phyloP scores from a whole-genome alignment of 1,140 invertebrate genomes.

The Radopholus similis region DNA sequence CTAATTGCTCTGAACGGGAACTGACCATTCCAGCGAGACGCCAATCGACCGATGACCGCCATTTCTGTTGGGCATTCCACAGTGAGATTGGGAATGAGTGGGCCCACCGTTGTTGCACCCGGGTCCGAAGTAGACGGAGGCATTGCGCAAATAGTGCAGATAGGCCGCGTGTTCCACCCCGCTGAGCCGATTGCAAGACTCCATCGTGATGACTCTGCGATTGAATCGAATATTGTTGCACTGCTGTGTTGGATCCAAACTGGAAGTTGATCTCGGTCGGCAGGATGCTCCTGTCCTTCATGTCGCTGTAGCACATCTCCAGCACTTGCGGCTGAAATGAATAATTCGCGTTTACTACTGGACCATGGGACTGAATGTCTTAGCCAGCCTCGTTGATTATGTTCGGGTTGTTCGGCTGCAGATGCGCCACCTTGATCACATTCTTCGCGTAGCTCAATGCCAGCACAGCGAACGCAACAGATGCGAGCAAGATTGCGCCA shows the following conservation, averaged over 20 bases:
- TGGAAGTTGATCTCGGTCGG: conserved; percentile 50
- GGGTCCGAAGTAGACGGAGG: conserved; percentile 56
- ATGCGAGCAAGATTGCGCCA: too few species aligned
- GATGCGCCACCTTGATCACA: conserved; percentile 50
- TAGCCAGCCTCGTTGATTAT: too few species aligned
- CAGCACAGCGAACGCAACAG: too few species aligned
- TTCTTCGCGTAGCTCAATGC: conserved; percentile 9
- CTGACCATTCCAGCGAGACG: conserved; percentile 48
- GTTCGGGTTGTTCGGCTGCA: too few species aligned
- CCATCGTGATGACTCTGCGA: conserved; percentile 52
- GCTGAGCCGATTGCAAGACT: conserved; percentile 55
- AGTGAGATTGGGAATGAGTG: background rate
- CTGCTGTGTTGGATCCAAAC: conserved; percentile 32
- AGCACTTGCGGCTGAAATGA: conserved; percentile 58
- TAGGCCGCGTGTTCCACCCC: conserved; percentile 58
- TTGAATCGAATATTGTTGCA: background rate
- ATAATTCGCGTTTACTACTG: too few species aligned
- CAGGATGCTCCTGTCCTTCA: conserved; percentile 51
- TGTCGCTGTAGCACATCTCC: conserved; percentile 47
- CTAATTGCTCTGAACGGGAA: background rate
- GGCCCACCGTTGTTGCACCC: conserved; percentile 57
- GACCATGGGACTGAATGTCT: too few species aligned
- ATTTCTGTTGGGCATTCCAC: conserved; percentile 38
- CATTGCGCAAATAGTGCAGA: conserved; percentile 55
- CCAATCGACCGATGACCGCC: conserved; percentile 55